These are phyloP conservation scores for Australoheros facetus DNA, from an alignment of 2,797 vertebrate species.

Conservation along the genomic window DNA sequence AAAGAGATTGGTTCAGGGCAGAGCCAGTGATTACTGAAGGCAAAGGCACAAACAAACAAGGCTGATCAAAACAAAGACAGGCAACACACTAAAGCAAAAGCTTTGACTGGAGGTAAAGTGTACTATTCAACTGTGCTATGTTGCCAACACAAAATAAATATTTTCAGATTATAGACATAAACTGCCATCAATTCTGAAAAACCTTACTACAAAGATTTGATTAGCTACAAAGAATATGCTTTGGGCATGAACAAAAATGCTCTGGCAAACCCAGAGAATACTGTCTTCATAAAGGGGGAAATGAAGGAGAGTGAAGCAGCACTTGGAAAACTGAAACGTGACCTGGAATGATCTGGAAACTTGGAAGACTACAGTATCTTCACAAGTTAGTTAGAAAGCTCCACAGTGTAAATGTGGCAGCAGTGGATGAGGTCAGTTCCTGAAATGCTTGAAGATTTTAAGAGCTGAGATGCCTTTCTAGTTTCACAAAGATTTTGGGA, in stretches of 20 bases:
- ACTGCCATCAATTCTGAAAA: neutral
- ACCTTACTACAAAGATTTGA: neutral
- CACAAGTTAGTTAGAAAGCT: constrained; percentile 22
- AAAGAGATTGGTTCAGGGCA: constrained; percentile 15
- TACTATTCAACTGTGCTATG: neutral
- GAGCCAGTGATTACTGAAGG: constrained; percentile 5
- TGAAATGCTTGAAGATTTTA: neutral
- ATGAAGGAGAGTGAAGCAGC: neutral
- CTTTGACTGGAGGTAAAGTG: neutral
- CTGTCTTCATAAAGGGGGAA: neutral
- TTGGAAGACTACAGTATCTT: neutral
- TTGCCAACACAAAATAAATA: neutral
- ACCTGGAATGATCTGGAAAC: neutral
- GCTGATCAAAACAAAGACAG: neutral
- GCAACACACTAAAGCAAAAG: neutral
- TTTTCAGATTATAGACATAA: neutral
- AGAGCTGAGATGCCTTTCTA: neutral
- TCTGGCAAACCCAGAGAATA: neutral
- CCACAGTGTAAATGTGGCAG: neutral
- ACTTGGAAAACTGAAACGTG: neutral
- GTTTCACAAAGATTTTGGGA: neutral
- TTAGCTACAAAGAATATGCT: neutral
- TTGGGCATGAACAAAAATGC: neutral
- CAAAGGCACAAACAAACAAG: constrained; percentile 23
- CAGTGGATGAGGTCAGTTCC: constrained; percentile 6